phyloP scores from a whole-genome alignment of 1,140 invertebrate species.

The Pomacea maculata region DNA sequence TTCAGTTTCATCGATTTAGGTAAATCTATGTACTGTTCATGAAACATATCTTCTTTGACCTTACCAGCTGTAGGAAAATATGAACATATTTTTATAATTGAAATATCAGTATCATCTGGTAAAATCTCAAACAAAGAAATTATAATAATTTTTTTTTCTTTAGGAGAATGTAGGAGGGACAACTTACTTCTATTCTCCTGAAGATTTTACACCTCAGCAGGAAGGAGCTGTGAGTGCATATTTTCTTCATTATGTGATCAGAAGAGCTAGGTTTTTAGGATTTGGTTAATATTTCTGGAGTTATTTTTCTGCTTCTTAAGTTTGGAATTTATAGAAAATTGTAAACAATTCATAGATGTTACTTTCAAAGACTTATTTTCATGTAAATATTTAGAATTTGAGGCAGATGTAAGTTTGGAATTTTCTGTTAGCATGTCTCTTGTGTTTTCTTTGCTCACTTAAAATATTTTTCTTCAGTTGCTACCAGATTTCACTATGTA shows the following conservation, averaged over 20 bases:
- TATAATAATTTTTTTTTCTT: slow-evolving; percentile 24
- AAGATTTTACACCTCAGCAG: slow-evolving; percentile 64
- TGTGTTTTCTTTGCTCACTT: background rate
- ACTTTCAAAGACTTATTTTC: slow-evolving; percentile 10
- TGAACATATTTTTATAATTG: no score
- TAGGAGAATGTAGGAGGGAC: slow-evolving; percentile 93
- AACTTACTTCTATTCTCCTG: slow-evolving; percentile 86
- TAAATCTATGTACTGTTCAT: no score
- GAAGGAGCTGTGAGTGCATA: slow-evolving; percentile 43
- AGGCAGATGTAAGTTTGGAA: background rate
- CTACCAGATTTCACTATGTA: slow-evolving; percentile 72
- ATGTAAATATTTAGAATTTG: background rate
- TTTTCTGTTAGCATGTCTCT: background rate
- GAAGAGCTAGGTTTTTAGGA: background rate
- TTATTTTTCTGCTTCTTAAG: background rate
- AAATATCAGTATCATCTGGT: no score
- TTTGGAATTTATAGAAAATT: background rate
- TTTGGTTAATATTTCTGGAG: background rate
- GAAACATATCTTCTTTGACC: no score
- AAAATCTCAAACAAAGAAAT: background rate
- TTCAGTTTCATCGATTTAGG: no score
- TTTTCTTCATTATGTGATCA: background rate
- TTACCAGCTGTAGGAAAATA: no score
- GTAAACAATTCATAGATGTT: background rate
- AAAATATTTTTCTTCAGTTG: slow-evolving; percentile 40